These are phyloP conservation scores for Philereme vetulata DNA, from an alignment of 2,888 invertebrate species.

Conservation along the genomic window DNA sequence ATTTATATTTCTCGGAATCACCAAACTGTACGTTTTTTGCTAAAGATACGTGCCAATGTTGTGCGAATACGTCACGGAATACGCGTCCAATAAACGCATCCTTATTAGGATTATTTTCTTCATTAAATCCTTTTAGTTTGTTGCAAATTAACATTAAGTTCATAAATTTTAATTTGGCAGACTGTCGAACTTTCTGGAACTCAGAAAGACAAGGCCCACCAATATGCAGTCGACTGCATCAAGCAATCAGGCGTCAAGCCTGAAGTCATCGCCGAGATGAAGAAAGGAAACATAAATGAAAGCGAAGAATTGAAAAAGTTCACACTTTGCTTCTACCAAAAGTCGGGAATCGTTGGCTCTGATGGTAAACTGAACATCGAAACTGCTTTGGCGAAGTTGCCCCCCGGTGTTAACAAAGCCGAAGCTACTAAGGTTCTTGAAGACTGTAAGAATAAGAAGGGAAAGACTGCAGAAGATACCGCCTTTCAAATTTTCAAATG, in stretches of 20 bases:
- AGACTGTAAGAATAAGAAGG: slow-evolving; percentile 66
- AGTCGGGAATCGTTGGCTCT: slow-evolving; percentile 58
- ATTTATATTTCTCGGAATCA: too few relatives aligned
- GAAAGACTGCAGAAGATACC: slow-evolving; percentile 65
- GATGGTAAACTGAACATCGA: slow-evolving; percentile 73
- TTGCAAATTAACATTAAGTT: neutral
- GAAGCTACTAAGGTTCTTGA: slow-evolving; percentile 66
- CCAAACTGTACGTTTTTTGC: too few relatives aligned
- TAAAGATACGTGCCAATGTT: too few relatives aligned
- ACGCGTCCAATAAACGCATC: too few relatives aligned
- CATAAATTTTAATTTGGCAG: slow-evolving; percentile 43
- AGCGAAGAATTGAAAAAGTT: slow-evolving; percentile 74
- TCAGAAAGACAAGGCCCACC: slow-evolving; percentile 61
- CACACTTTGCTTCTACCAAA: slow-evolving; percentile 74
- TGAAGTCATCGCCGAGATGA: slow-evolving; percentile 62
- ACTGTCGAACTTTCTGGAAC: slow-evolving; percentile 54
- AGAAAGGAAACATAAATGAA: slow-evolving; percentile 67
- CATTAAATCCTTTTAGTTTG: too few relatives aligned
- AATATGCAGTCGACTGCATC: slow-evolving; percentile 58
- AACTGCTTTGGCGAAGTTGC: slow-evolving; percentile 65
- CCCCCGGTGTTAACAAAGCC: slow-evolving; percentile 61
- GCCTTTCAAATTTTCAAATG: slow-evolving; percentile 75
- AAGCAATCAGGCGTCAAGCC: slow-evolving; percentile 64
- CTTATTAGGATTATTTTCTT: too few relatives aligned
- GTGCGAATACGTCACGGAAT: too few relatives aligned